Percentiles rank a stretch among this genome's conserved stretches.
These are phyloP conservation scores for Miopithecus talapoin DNA, from an alignment of 2,797 vertebrate species.

Conservation along the genomic window DNA sequence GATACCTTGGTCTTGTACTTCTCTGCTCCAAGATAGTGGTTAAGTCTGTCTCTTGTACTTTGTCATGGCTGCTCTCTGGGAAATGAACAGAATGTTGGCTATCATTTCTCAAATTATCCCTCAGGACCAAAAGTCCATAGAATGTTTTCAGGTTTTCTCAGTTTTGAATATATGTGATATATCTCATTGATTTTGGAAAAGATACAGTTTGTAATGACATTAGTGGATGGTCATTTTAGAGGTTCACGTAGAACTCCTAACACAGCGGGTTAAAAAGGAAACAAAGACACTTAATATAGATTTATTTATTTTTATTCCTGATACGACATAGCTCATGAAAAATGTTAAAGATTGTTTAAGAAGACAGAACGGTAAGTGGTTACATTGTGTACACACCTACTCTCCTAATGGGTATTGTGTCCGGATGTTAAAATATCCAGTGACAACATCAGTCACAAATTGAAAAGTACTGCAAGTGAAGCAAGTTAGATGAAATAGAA, in stretches of 20 bases:
- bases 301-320: neutral
- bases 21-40: fast-evolving
- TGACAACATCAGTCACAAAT: neutral
- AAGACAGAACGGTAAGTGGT: neutral
- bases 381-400: neutral
- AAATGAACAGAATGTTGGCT: neutral
- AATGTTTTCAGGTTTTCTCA: neutral
- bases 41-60: fast-evolving
- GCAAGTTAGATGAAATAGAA: neutral
- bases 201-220: neutral
- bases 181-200: neutral
- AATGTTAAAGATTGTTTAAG: neutral
- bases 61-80: neutral
- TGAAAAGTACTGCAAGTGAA: neutral
- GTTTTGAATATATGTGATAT: neutral
- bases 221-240: neutral
- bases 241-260: neutral
- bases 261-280: neutral
- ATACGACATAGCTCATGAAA: neutral
- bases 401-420: neutral
- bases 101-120: neutral
- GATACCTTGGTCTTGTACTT: neutral
- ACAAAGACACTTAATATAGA: neutral
- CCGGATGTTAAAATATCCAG: neutral
- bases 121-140: neutral